Evolutionary conservation across 2,797 vertebrate species (phyloP).

Genomic region (Hyperoplus immaculatus): DNA sequence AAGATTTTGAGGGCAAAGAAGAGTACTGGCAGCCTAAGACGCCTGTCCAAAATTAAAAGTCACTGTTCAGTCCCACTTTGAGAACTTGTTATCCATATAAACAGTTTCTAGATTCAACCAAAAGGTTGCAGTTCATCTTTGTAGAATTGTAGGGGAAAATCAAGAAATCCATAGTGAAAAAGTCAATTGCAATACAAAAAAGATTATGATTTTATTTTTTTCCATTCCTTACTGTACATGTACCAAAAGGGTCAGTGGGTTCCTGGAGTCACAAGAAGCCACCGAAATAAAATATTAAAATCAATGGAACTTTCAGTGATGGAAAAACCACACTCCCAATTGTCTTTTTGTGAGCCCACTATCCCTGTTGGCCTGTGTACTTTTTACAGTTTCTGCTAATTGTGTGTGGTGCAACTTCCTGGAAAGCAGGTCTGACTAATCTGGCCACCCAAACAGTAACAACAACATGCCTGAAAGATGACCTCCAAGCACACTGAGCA

Average conservation of each 20-base stretch:
- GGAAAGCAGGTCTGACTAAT: conserved; percentile 57
- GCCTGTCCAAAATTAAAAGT: too few relatives aligned
- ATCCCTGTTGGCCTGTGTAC: neutral
- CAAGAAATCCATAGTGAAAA: conserved; percentile 24
- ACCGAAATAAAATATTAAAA: conserved; percentile 24
- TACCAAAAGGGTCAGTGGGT: neutral
- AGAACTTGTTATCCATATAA: neutral
- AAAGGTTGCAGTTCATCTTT: conserved; percentile 16
- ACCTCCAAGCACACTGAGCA: conserved; percentile 18
- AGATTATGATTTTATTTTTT: neutral
- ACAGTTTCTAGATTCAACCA: neutral
- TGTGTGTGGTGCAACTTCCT: conserved; percentile 30
- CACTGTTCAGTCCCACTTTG: too few relatives aligned
- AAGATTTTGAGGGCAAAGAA: too few relatives aligned
- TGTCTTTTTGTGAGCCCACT: neutral
- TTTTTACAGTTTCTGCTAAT: conserved; percentile 3
- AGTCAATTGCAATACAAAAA: neutral
- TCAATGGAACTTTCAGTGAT: neutral
- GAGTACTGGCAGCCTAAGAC: too few relatives aligned
- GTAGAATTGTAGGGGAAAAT: conserved; percentile 18
- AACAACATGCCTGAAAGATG: conserved; percentile 38
- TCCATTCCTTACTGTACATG: conserved; percentile 1
- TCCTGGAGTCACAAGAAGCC: neutral
- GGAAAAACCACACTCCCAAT: neutral
- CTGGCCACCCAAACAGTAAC: conserved; percentile 52